A percentile compares a stretch with the other conserved stretches of the same genome.
Evolutionary conservation across 2,888 invertebrate genomes (phyloP).

Genomic region (Drosophila cognata): DNA sequence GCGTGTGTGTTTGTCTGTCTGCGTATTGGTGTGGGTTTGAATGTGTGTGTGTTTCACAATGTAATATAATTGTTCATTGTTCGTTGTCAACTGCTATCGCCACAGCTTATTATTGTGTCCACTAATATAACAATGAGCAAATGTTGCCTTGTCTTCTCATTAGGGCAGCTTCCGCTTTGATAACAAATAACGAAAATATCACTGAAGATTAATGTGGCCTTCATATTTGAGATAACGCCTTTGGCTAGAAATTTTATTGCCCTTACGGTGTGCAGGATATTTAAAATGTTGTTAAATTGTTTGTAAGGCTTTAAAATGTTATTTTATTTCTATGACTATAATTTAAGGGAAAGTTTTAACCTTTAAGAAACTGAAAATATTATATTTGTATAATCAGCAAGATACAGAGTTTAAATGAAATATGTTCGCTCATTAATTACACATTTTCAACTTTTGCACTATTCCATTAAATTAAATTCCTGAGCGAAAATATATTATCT

Average conservation of each 20-base stretch:
- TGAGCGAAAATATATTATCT: not conserved
- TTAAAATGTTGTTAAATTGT: not conserved
- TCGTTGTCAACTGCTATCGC: constrained; percentile 54
- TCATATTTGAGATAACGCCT: constrained; percentile 30
- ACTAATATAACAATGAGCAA: constrained; percentile 27
- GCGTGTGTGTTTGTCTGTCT: constrained; percentile 6
- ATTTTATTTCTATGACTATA: not conserved
- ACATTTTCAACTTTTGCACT: not conserved
- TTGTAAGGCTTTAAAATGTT: not conserved
- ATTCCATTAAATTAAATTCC: not conserved
- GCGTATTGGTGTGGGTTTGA: not conserved
- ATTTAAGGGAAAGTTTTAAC: not conserved
- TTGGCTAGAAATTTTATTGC: constrained; percentile 2
- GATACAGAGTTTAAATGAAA: not conserved
- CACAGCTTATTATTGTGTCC: constrained; percentile 40
- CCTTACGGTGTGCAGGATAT: not conserved
- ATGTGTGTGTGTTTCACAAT: constrained; percentile 3
- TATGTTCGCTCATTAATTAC: not conserved
- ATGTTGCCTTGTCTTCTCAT: constrained; percentile 50
- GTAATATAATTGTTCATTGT: constrained; percentile 44
- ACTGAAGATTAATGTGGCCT: constrained; percentile 34
- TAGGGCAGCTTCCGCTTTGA: constrained; percentile 64
- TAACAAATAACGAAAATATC: constrained; percentile 35
- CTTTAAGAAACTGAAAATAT: not conserved
- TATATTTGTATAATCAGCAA: not conserved